A percentile compares a stretch with the other conserved stretches of the same genome.
Conservation (phyloP, 2,888 invertebrate species). For the Ariolimax columbianus region DNA sequence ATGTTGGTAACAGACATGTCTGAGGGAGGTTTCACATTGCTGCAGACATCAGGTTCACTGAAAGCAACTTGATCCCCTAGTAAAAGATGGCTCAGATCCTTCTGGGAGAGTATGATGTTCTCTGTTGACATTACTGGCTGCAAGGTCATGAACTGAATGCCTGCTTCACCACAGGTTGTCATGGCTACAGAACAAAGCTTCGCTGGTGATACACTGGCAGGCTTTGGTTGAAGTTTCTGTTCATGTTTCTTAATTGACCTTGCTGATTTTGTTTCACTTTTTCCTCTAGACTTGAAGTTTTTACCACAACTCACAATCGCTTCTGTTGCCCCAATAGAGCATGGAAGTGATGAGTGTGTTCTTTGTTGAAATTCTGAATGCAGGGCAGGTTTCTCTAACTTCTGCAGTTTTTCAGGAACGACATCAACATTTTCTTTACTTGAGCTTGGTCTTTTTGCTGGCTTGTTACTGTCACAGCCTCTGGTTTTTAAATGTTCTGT, state of each 20-base stretch:
- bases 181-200: too few relatives aligned
- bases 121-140: not conserved
- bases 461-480: not conserved
- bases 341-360: too few relatives aligned
- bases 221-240: conserved; percentile 14
- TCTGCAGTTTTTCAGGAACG: not conserved
- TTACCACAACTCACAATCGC: not conserved
- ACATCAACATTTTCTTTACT: not conserved
- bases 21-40: not conserved
- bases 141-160: not conserved
- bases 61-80: not conserved
- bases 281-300: not conserved
- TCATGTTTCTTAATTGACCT: conserved; percentile 2
- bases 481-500: conserved; percentile 24
- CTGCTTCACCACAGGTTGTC: not conserved
- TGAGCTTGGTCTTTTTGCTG: not conserved
- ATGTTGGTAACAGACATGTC: not conserved
- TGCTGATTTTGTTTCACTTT: not conserved
- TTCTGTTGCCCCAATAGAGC: not conserved
- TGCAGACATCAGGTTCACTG: not conserved
- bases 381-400: not conserved
- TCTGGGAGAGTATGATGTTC: not conserved
- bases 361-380: not conserved
- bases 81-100: conserved; percentile 4
- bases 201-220: not conserved